phyloP scores from a whole-genome alignment of 2,888 invertebrate genomes.

The Dascillus cervinus region DNA sequence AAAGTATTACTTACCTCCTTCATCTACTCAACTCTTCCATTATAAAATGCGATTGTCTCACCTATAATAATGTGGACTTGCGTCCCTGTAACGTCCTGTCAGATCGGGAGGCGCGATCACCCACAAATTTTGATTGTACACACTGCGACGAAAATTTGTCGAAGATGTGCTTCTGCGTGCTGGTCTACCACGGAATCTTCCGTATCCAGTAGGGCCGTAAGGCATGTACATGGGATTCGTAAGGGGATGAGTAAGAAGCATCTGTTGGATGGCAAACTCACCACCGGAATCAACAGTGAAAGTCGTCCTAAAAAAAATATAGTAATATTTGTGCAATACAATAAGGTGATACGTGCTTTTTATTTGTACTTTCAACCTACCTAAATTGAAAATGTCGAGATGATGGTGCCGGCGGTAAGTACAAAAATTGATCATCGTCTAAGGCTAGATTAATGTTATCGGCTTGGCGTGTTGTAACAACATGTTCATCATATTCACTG shows the following conservation, averaged over 20 bases:
- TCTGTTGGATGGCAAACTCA: conserved; percentile 52
- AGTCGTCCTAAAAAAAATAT: conserved; percentile 55
- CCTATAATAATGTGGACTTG: conserved; percentile 70
- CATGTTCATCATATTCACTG: conserved; percentile 81
- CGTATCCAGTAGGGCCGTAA: conserved; percentile 9
- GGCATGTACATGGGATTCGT: conserved; percentile 29
- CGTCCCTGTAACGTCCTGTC: conserved; percentile 64
- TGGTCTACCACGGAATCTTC: conserved; percentile 14
- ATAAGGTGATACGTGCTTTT: too few species aligned
- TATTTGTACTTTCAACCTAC: too few species aligned
- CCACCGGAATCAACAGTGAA: conserved; percentile 55
- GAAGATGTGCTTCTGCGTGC: conserved; percentile 25
- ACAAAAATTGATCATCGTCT: conserved; percentile 28
- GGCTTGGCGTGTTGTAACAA: conserved; percentile 34
- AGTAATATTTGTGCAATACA: too few species aligned
- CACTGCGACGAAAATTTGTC: conserved; percentile 54
- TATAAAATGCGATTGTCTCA: too few species aligned
- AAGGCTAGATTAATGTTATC: conserved; percentile 28
- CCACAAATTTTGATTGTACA: conserved; percentile 73
- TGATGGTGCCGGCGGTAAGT: conserved; percentile 28
- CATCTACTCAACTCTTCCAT: too few species aligned
- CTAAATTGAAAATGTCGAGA: conserved; percentile 40
- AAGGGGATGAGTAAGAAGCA: conserved; percentile 44
- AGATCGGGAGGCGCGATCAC: conserved; percentile 62
- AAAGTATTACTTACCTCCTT: too few species aligned